phyloP scores from a whole-genome alignment of 2,888 invertebrate genomes.

The Rhimphoctona megacephalus region DNA sequence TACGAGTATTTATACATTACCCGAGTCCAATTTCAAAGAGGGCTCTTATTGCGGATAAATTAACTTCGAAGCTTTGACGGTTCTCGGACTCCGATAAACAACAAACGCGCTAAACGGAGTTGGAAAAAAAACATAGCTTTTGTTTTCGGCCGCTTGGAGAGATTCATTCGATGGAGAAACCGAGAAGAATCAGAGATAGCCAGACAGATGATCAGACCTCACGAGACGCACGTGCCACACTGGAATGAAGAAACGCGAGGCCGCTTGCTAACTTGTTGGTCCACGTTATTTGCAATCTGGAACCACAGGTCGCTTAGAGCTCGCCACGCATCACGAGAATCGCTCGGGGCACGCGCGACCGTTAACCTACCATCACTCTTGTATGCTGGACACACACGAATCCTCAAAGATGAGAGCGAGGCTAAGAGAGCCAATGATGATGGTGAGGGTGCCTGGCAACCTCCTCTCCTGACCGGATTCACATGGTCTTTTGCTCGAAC shows the following conservation, averaged over 20 bases:
- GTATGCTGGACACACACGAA: conserved; percentile 42
- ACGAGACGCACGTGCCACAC: conserved; percentile 42
- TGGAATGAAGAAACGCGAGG: conserved; percentile 48
- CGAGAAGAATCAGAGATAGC: conserved; percentile 10
- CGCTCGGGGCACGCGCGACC: conserved; percentile 73
- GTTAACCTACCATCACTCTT: conserved; percentile 70
- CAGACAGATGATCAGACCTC: conserved; percentile 19
- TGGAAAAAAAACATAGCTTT: conserved; percentile 10
- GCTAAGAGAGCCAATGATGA: conserved; percentile 38
- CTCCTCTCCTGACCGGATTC: conserved; percentile 52
- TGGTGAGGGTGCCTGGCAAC: conserved; percentile 47
- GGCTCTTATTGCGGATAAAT: conserved; percentile 30
- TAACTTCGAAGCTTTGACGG: conserved; percentile 41
- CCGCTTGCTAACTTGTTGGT: conserved; percentile 35
- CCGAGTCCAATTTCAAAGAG: conserved; percentile 57
- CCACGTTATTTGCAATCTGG: conserved; percentile 65
- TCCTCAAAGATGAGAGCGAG: conserved; percentile 25
- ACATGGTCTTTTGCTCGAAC: conserved; percentile 14
- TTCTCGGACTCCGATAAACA: conserved; percentile 34
- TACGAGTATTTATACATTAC: conserved; percentile 4
- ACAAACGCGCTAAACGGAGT: conserved; percentile 26
- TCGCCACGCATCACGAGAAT: conserved; percentile 57
- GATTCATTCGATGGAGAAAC: conserved; percentile 15
- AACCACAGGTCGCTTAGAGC: conserved; percentile 41
- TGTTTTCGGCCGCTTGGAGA: conserved; percentile 4